Evolutionary conservation across 2,113 vertebrate species (phyloP).

Genomic region (Panthera uncia): DNA sequence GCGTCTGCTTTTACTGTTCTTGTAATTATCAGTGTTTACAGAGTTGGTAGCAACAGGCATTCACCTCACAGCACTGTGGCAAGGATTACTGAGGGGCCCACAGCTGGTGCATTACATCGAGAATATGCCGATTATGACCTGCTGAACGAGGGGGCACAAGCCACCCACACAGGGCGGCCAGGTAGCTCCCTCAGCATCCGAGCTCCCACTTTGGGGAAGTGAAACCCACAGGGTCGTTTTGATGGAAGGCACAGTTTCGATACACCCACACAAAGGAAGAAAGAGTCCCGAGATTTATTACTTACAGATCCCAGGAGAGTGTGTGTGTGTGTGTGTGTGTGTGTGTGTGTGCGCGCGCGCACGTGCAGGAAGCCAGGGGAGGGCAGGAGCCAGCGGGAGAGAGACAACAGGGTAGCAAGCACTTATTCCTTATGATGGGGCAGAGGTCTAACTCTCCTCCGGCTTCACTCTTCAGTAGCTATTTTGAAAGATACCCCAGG

Average conservation of each 20-base stretch:
- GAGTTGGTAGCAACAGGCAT: not conserved
- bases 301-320: not conserved
- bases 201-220: not conserved
- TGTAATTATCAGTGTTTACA: fast-evolving
- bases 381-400: not conserved
- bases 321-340: not conserved
- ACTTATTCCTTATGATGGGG: not conserved
- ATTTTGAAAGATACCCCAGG: not conserved
- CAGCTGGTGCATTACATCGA: not conserved
- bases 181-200: not conserved
- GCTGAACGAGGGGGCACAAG: not conserved
- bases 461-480: not conserved
- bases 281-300: not conserved
- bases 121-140: not conserved
- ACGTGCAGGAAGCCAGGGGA: no score
- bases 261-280: not conserved
- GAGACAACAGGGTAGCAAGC: not conserved
- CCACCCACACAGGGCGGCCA: not conserved
- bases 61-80: fast-evolving
- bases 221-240: not conserved
- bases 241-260: not conserved
- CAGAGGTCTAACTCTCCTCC: not conserved
- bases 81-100: not conserved
- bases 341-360: fast-evolving
- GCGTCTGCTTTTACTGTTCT: not conserved